Evolutionary conservation across 2,113 vertebrate genomes (phyloP).

Genomic region (Neotoma lepida): DNA sequence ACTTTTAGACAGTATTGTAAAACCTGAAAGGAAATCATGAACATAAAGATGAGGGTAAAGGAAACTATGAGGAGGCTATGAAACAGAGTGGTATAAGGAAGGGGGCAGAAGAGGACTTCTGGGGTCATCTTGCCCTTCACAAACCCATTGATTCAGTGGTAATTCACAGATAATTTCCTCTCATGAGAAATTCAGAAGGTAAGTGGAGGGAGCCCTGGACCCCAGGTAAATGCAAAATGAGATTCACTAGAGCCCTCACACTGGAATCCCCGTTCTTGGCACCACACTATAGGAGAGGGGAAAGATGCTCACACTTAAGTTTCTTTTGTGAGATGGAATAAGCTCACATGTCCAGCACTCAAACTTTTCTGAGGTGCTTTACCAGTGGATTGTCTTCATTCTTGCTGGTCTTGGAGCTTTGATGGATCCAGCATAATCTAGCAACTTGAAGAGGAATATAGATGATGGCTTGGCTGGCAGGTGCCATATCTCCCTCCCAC

Average conservation of each 20-base stretch:
- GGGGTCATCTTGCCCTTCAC: neutral
- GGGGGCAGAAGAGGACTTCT: neutral
- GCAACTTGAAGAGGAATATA: neutral
- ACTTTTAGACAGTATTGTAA: neutral
- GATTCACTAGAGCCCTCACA: neutral
- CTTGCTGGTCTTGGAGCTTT: neutral
- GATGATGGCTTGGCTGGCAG: neutral
- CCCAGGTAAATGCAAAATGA: neutral
- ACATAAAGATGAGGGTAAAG: neutral
- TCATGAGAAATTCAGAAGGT: neutral
- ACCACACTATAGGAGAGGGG: neutral
- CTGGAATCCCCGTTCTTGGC: neutral
- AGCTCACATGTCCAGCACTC: neutral
- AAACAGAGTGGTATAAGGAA: neutral
- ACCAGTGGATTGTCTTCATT: neutral
- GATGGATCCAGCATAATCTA: neutral
- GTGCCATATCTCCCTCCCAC: neutral
- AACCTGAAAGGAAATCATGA: slow-evolving; percentile 18
- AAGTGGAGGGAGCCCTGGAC: neutral
- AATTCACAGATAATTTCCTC: neutral
- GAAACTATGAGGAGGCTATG: neutral
- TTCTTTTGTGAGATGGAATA: neutral
- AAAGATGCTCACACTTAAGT: neutral
- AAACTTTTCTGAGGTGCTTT: neutral
- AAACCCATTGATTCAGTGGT: neutral